Conservation (phyloP, 2,888 invertebrate species). For the Trypoxylon attenuatum region DNA sequence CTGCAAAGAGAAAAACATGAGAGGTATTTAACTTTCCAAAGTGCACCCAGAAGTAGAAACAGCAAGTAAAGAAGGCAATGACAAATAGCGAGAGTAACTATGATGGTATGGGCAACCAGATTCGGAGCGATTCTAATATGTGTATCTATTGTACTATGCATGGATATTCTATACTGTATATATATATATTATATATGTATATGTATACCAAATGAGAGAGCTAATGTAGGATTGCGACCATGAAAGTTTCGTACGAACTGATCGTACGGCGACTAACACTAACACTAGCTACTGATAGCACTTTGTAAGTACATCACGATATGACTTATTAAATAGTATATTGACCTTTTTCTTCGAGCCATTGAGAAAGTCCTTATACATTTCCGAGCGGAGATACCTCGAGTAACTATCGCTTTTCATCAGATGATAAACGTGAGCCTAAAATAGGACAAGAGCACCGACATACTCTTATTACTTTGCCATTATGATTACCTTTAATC, state of each 20-base stretch:
- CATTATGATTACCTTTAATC: constrained; percentile 7
- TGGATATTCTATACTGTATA: too few species aligned
- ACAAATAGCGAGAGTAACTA: too few species aligned
- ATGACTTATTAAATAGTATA: constrained; percentile 30
- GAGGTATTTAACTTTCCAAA: too few species aligned
- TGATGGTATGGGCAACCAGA: too few species aligned
- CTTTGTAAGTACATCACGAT: constrained; percentile 13
- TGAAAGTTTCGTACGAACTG: not conserved
- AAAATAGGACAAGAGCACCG: constrained; percentile 60
- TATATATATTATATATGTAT: too few species aligned
- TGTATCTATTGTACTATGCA: too few species aligned
- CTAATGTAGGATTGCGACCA: too few species aligned
- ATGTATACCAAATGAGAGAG: too few species aligned
- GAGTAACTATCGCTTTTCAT: constrained; percentile 99
- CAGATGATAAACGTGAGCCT: constrained; percentile 98
- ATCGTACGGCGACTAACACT: not conserved
- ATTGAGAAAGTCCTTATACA: constrained; percentile 98
- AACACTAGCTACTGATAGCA: not conserved
- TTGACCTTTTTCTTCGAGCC: constrained; percentile 97
- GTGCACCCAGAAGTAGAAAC: too few species aligned
- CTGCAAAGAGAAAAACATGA: too few species aligned
- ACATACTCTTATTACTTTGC: constrained; percentile 20
- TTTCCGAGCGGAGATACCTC: constrained; percentile 96
- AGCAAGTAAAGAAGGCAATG: too few species aligned
- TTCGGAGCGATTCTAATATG: too few species aligned